Evolutionary conservation across 2,888 invertebrate species (phyloP).

Genomic region (Congeria kusceri): DNA sequence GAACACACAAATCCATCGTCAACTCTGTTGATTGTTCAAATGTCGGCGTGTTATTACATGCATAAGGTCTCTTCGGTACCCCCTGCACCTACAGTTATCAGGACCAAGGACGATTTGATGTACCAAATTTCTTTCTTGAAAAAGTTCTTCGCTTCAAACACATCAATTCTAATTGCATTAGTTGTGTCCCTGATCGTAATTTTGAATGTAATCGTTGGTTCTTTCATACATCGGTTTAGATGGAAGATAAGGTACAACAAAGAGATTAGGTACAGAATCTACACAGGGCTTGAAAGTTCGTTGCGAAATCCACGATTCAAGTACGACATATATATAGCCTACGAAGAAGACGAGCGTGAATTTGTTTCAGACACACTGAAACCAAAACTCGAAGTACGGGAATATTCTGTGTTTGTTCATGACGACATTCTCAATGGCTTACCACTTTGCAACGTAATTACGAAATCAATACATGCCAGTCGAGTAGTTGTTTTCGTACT

Average conservation of each 20-base stretch:
- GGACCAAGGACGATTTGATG: no score
- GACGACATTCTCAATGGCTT: background rate
- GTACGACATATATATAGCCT: constrained; percentile 16
- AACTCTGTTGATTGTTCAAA: no score
- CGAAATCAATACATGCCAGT: constrained; percentile 1
- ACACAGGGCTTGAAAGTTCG: background rate
- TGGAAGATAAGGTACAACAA: constrained; percentile 19
- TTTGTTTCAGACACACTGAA: constrained; percentile 11
- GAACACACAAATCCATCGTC: background rate
- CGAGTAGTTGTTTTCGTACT: no score
- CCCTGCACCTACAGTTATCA: no score
- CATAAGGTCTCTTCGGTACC: no score
- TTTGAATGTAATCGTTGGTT: constrained; percentile 25
- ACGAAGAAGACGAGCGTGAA: background rate
- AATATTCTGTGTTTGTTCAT: background rate
- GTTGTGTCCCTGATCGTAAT: background rate
- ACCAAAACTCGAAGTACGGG: background rate
- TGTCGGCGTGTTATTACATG: no score
- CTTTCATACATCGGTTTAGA: no score
- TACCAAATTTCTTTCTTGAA: no score
- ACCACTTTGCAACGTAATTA: background rate
- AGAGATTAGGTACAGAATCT: background rate
- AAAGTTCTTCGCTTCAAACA: constrained; percentile 24
- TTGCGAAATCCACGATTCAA: background rate
- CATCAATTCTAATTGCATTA: constrained; percentile 11